phyloP scores from a whole-genome alignment of 2,888 invertebrate species.

The Lepidocyrtoides sp. region DNA sequence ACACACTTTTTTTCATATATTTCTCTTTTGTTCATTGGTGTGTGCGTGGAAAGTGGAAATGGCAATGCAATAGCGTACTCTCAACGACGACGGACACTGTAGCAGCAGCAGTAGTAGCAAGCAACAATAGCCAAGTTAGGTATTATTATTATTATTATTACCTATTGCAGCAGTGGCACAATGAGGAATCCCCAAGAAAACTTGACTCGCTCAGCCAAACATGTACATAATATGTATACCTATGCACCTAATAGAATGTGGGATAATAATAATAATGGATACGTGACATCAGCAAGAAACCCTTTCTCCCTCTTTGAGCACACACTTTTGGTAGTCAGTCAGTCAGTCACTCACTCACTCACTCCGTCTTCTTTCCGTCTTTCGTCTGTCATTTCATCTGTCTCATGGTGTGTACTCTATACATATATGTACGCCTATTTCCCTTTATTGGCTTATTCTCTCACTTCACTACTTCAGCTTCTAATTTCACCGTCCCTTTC shows the following conservation, averaged over 20 bases:
- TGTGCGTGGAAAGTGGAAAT: background rate
- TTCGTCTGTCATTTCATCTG: slow-evolving; percentile 18
- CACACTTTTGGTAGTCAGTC: background rate
- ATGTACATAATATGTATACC: background rate
- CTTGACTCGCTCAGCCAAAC: background rate
- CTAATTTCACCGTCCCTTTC: slow-evolving; percentile 35
- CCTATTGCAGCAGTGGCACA: background rate
- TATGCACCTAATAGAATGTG: background rate
- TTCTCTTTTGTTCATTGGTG: background rate
- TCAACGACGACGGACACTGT: background rate
- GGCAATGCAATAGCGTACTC: background rate
- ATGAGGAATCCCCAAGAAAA: background rate
- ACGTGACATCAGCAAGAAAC: slow-evolving; percentile 21
- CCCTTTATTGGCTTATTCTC: slow-evolving; percentile 10
- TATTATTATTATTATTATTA: background rate
- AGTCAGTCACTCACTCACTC: slow-evolving; percentile 1
- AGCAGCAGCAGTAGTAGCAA: background rate
- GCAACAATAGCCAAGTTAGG: background rate
- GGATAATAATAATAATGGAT: background rate
- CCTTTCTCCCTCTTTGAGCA: slow-evolving; percentile 11
- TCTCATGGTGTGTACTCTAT: slow-evolving; percentile 7
- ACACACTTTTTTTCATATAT: slow-evolving; percentile 6
- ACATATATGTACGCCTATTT: background rate
- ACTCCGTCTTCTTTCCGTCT: background rate
- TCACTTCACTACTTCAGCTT: background rate